Percentiles rank a stretch among this genome's conserved stretches.
These are phyloP conservation scores for Agrotis clavis DNA, from an alignment of 2,888 invertebrate genomes.

Conservation along the genomic window DNA sequence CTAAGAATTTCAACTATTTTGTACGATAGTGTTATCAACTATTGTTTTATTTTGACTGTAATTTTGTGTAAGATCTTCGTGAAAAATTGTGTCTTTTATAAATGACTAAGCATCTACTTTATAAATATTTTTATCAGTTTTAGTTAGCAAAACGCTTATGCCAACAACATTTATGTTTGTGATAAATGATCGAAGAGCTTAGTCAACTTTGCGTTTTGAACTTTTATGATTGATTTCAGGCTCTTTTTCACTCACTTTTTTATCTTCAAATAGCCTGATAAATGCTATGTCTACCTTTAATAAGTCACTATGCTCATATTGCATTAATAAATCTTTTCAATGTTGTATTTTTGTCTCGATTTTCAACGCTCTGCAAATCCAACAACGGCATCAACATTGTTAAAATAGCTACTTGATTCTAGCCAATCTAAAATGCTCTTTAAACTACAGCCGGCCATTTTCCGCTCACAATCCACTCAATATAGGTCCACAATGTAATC, in stretches of 20 bases:
- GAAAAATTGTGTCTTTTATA: slow-evolving; percentile 7
- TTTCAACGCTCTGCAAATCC: neutral
- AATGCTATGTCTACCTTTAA: slow-evolving; percentile 7
- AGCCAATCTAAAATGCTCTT: slow-evolving; percentile 53
- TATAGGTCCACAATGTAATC: slow-evolving; percentile 62
- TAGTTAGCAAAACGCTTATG: slow-evolving; percentile 11
- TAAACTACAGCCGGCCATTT: slow-evolving; percentile 52
- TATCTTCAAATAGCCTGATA: slow-evolving; percentile 15
- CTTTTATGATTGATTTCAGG: slow-evolving; percentile 41
- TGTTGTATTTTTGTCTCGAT: neutral
- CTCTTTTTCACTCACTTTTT: slow-evolving; percentile 8
- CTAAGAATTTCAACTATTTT: slow-evolving; percentile 46
- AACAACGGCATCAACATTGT: slow-evolving; percentile 39
- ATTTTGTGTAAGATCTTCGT: neutral
- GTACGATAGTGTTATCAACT: slow-evolving; percentile 2
- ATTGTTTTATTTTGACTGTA: slow-evolving; percentile 25
- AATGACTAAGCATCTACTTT: slow-evolving; percentile 3
- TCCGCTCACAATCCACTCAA: slow-evolving; percentile 50
- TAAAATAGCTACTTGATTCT: slow-evolving; percentile 30
- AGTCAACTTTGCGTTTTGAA: slow-evolving; percentile 36
- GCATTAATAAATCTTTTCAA: neutral
- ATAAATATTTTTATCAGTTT: slow-evolving; percentile 8
- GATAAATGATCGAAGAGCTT: slow-evolving; percentile 36
- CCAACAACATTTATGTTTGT: slow-evolving; percentile 8
- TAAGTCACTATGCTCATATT: neutral